Conservation (phyloP, 2,888 invertebrate genomes). For the Trichogramma dendrolimi region DNA sequence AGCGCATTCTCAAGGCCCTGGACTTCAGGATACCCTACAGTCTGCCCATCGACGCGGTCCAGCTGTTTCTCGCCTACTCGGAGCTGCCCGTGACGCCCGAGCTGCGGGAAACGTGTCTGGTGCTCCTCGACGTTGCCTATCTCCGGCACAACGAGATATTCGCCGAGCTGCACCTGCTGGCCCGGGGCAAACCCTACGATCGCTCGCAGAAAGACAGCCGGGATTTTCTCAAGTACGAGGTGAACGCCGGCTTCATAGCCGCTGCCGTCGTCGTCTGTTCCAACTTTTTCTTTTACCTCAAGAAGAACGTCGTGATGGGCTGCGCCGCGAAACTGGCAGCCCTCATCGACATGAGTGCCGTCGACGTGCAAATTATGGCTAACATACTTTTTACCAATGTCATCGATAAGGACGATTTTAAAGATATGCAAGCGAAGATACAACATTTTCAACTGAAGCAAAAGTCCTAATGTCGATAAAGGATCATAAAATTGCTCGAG, state of each 20-base stretch:
- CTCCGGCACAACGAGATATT: conserved; percentile 33
- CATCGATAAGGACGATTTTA: conserved; percentile 22
- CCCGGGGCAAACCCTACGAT: conserved; percentile 14
- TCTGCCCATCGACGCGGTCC: conserved; percentile 36
- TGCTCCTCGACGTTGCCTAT: conserved; percentile 38
- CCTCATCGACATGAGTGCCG: conserved; percentile 21
- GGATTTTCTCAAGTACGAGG: conserved; percentile 25
- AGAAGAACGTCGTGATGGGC: conserved; percentile 12
- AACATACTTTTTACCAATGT: conserved; percentile 26
- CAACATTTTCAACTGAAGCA: too few relatives aligned
- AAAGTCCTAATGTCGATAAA: too few relatives aligned
- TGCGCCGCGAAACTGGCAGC: conserved; percentile 20
- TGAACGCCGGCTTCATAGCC: conserved; percentile 30
- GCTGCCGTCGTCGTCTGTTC: conserved; percentile 33
- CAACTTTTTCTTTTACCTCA: conserved; percentile 27
- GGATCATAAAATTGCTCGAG: too few relatives aligned
- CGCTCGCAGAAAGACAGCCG: conserved; percentile 8
- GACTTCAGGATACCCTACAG: conserved; percentile 36
- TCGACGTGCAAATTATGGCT: conserved; percentile 27
- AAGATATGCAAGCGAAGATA: background rate
- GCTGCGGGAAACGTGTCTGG: conserved; percentile 30
- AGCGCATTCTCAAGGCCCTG: conserved; percentile 39
- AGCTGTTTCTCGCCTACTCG: conserved; percentile 34
- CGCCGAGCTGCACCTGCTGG: conserved; percentile 27
- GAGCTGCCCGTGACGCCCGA: conserved; percentile 28